Evolutionary conservation across 2,113 vertebrate species (phyloP), one percentile per base, ranked within the genome.

Genomic region (Sebastes fasciatus): DNA sequence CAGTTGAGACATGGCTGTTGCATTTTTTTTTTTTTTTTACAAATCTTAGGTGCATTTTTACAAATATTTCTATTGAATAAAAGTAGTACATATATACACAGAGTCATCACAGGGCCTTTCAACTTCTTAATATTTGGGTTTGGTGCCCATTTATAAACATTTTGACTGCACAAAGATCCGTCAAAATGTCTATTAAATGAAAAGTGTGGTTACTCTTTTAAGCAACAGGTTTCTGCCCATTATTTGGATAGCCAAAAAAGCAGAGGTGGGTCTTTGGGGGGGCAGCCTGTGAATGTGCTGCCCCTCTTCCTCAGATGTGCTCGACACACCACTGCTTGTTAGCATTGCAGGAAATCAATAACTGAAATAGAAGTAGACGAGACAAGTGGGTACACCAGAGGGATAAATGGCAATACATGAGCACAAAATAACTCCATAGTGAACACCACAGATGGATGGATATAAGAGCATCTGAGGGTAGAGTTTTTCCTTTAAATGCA

Each of bases 401-500:
- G 55, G 77, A 61, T 51, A 69, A 66, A 66, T 62, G 83, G 43
- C 80, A 78, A 57, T 8, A 73, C 62, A 48, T n/a, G 71, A 77
- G 73, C 48, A 43, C 65, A 65, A 63, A 86, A 84, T 65, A 72
- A 21, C 77, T 85, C 6, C 17, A 48, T 17, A 1, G 4, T n/a
- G 81, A 77, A 17, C 61, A 6, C 14, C 14, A 4, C 83, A 82
- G 83, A 86, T 48, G 65, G 81, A 89, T 83, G 81, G 65, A 88
- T 72, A 49, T 65, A 1, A 81, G 80, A 82, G 79, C 3, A 48
- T 80, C 14, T 65, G 72, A 77, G 61, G 73, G 73, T 21, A 4
- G 67, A 88, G 78, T 84, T 89, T 87, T 87, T 84, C 82, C 84
- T 74, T 16, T 84, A 82, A 87, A 78, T 89, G 86, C 79, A 76